Percentiles rank a stretch among this genome's conserved stretches.
Evolutionary conservation across 2,888 invertebrate species (phyloP).

Genomic region (Eremobia ochroleuca): DNA sequence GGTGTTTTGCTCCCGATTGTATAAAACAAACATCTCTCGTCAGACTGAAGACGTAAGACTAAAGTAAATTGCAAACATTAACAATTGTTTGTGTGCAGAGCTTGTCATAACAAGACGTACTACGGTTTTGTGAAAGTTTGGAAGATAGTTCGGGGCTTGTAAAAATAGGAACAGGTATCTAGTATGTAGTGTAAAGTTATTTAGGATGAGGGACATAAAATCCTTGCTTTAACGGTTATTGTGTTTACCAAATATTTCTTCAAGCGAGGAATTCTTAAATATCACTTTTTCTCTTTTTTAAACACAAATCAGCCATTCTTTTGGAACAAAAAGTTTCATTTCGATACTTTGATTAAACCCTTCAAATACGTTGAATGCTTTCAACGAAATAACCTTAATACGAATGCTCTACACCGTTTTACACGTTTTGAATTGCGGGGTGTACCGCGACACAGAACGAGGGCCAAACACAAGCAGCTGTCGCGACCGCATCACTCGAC

Average conservation of each 20-base stretch:
- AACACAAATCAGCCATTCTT: neutral
- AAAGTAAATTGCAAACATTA: constrained; percentile 43
- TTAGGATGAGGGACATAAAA: neutral
- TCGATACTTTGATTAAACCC: neutral
- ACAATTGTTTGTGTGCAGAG: constrained; percentile 27
- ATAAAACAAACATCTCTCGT: constrained; percentile 25
- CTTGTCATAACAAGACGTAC: neutral
- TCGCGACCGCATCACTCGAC: constrained; percentile 34
- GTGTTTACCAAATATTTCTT: neutral
- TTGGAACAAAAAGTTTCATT: neutral
- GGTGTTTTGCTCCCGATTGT: constrained; percentile 24
- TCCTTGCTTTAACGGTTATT: neutral
- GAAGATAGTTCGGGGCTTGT: no score
- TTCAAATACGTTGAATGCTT: neutral
- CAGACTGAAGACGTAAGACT: constrained; percentile 13
- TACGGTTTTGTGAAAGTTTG: neutral
- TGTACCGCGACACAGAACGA: constrained; percentile 16
- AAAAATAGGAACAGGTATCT: neutral
- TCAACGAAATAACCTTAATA: neutral
- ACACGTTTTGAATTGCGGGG: neutral
- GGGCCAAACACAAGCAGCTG: constrained; percentile 39
- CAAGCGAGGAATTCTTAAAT: neutral
- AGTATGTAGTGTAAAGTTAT: neutral
- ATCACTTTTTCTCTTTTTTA: no score
- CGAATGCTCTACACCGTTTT: neutral